These are phyloP conservation scores for Pyrochroa serraticornis DNA, from an alignment of 2,888 invertebrate genomes.

Conservation along the genomic window DNA sequence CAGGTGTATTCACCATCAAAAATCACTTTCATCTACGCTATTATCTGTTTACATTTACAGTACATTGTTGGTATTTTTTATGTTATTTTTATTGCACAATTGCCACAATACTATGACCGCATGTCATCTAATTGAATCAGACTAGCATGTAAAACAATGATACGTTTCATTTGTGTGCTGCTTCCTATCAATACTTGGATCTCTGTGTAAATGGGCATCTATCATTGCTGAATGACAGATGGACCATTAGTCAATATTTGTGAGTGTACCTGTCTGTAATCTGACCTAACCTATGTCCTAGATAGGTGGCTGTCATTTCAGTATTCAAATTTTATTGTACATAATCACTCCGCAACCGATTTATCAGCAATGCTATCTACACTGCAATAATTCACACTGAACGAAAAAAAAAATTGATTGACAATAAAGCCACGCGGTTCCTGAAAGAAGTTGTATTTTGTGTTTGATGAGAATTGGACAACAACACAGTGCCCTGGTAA, in stretches of 20 bases:
- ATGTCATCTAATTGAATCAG: conserved; percentile 17
- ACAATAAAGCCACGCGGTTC: too few relatives aligned
- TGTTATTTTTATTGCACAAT: conserved; percentile 18
- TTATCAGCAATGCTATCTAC: conserved; percentile 15
- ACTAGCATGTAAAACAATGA: conserved; percentile 27
- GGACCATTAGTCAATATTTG: conserved; percentile 35
- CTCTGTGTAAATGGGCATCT: conserved; percentile 30
- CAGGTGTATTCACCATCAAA: conserved; percentile 31
- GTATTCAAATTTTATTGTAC: conserved; percentile 25
- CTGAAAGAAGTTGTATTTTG: too few relatives aligned
- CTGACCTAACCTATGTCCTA: conserved; percentile 31
- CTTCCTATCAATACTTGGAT: conserved; percentile 25
- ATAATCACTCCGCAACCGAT: conserved; percentile 29
- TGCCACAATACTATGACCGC: conserved; percentile 10
- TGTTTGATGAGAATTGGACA: conserved; percentile 1
- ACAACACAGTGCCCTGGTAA: neutral
- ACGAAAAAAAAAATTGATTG: conserved; percentile 1
- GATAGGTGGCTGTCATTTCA: conserved; percentile 25
- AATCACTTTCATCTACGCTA: conserved; percentile 29
- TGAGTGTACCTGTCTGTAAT: conserved; percentile 31
- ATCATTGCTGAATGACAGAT: conserved; percentile 32
- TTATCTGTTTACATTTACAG: conserved; percentile 23
- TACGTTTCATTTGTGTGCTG: conserved; percentile 14
- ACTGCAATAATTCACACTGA: neutral
- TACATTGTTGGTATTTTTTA: conserved; percentile 15